Evolutionary conservation across 2,113 vertebrate species (phyloP), one percentile per base, ranked within the genome.

Genomic region (Cinclus mexicanus): DNA sequence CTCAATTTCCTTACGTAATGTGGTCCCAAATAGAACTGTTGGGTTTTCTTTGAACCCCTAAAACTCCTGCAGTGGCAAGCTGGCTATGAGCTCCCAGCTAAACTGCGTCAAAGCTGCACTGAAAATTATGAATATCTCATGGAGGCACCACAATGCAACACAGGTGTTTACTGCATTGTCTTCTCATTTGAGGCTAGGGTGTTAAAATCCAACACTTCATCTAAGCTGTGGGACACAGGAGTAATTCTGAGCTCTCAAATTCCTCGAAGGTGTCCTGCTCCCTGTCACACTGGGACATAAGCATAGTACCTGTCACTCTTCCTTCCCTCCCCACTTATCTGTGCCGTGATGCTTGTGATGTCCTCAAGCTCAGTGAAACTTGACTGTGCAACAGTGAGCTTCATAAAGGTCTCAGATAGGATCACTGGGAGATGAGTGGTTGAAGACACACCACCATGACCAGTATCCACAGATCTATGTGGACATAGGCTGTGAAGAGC

Each of bases 271-370:
- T 80, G 19, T 49, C 14, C 0, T 0, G 69, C 14, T 86, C 14
- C 46, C 24, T 69, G 19, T 41, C 33, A 52, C 29, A 65, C 7
- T 6, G 20, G 29, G 28, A 52, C 2, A 8, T n/a, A 53, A 10
- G 28, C 13, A 59, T 9, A 33, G 16, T 3, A 42, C 8, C 14
- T 59, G 25, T 8, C 18, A 35, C 7, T 61, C 14, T 86, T 79
- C 35, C 56, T 79, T 12, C 7, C 14, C 6, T 49, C 12, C 31
- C 9, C 12, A 35, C 4, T 69, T 28, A 13, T 12, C 21, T 50
- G 0, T 55, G 12, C 6, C 41, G 9, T 65, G 31, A 7, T 3
- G 2, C 14, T 15, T 59, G 9, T 64, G 24, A 28, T 1, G 2
- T 18, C 55, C 21, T 39, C 14, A 63, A 55, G 4, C 14, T 35